Base-by-base conservation (phyloP, 2,113 vertebrate species). In the Ciconia boyciana region DNA sequence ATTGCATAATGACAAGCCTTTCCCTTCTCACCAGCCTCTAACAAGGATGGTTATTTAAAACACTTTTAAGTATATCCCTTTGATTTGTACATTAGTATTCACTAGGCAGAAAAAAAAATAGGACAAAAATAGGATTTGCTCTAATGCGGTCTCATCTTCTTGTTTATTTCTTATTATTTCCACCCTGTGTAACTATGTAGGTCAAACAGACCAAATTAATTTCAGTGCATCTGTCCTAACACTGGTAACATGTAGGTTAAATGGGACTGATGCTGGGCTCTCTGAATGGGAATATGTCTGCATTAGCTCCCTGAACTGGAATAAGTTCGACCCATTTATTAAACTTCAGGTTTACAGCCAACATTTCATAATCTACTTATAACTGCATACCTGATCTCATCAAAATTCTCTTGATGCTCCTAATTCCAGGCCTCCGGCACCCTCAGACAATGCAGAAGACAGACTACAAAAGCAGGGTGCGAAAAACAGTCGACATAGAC, bases 71-170 rank as follows among this genome's bases (percentile, higher is more conserved):
- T 58, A 7, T 8, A 76, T 77, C 51, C 84, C 94, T 96, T 97
- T 96, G 94, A 96, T 95, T 96, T 85, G 22, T 31, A 66, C 78
- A 87, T 93, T 84, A 93, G 64, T 18, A 95, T 94, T 94, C 89
- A 21, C 61, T 17, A 85, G 81, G 66, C 65, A 39, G 84, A 49
- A 83, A 74, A 48, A 58, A 74, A 66, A 66, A n/a, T 0, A 71
- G 49, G 89, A 22, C 94, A 84, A 66, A 82, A 84, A 15, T 8
- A 92, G 91, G 91, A 57, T 48, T 91, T 46, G 77, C 89, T 92
- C 2, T 72, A 55, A n/a, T 17, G 81, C 36, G 0, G 87, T 46
- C 94, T 79, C 91, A 6, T 87, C 44, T 49, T 26, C 55, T 26
- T 90, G 86, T 84, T 89, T 65, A 49, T 83, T 72, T 58, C 91